Evolutionary conservation across 2,113 vertebrate genomes (phyloP).

Genomic region (Phainopepla nitens): DNA sequence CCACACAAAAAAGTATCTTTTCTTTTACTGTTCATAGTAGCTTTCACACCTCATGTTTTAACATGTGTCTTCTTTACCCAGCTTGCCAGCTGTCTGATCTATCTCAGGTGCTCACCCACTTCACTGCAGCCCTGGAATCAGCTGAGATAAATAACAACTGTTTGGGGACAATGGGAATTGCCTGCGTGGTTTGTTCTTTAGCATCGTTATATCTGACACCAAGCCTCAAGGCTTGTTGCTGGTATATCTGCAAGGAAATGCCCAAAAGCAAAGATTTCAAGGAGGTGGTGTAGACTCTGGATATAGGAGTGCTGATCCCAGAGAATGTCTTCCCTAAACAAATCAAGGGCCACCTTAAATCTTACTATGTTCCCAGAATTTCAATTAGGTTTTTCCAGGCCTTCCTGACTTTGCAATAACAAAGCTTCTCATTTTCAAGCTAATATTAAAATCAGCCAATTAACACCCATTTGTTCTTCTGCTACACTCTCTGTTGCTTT

Average conservation of each 20-base stretch:
- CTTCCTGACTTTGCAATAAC: background rate
- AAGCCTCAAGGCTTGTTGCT: background rate
- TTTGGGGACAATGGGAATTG: background rate
- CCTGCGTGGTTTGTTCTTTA: background rate
- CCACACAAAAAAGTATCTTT: background rate
- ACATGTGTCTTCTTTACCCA: background rate
- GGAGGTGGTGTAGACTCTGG: background rate
- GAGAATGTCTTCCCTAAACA: background rate
- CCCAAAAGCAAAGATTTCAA: background rate
- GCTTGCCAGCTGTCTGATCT: background rate
- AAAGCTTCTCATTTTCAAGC: background rate
- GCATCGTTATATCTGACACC: background rate
- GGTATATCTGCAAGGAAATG: background rate
- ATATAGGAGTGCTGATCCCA: background rate
- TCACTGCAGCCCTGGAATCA: background rate
- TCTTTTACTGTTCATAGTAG: background rate
- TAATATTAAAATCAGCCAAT: background rate
- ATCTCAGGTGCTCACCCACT: background rate
- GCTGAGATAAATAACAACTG: background rate
- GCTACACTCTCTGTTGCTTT: background rate
- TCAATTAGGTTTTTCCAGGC: background rate
- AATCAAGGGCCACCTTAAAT: background rate
- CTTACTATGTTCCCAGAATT: background rate
- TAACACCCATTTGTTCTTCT: background rate
- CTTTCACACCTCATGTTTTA: background rate